Base-by-base conservation (phyloP, 2,797 vertebrate species). In the Gadopsis marmoratus region DNA sequence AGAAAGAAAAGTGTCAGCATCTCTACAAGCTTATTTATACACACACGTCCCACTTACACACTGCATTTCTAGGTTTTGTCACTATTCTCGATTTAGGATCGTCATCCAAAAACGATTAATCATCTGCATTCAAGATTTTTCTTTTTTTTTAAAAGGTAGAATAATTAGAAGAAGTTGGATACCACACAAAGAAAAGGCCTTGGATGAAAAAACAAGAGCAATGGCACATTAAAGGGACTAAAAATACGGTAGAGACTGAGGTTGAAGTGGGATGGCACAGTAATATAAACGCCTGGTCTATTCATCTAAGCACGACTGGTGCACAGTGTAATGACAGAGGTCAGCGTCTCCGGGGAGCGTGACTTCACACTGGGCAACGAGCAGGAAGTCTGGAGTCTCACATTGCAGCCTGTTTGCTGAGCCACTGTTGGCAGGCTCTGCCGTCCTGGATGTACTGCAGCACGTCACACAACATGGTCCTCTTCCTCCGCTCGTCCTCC, bases 401-500 rank as follows among this genome's bases (percentile, higher is more conserved):
- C 98, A 99, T 97, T 73, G 98, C 97, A 2, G 98, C 98, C 88
- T 99, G 98, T 71, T 98, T 97, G 83, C 97, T 97, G 82, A 99
- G 97, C 98, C 98, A 99, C 95, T 99, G 98, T 92, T 99, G 98
- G 92, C 98, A 99, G 58, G 98, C 97, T 0, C 95, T 96, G 77
- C 97, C 95, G 71, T 99, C 98, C 86, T 99, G 97, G 93, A 99
- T 97, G 91, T 98, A 99, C 94, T 99, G 98, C 74, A 99, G 96
- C 66, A 99, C 96, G 19, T 99, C 98, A 0, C 96, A 97, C 64
- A 99, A 92, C 97, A 99, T 97, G 26, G 96, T 98, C 84, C 98
- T 96, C 89, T 99, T 99, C 76, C 97, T 94, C 7, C 96, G 95
- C 74, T 99, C 98, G 5, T 99, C 98, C 26, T 98, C 98, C 0